phyloP scores from a whole-genome alignment of 2,888 invertebrate species.

The Cantharis flavilabris region DNA sequence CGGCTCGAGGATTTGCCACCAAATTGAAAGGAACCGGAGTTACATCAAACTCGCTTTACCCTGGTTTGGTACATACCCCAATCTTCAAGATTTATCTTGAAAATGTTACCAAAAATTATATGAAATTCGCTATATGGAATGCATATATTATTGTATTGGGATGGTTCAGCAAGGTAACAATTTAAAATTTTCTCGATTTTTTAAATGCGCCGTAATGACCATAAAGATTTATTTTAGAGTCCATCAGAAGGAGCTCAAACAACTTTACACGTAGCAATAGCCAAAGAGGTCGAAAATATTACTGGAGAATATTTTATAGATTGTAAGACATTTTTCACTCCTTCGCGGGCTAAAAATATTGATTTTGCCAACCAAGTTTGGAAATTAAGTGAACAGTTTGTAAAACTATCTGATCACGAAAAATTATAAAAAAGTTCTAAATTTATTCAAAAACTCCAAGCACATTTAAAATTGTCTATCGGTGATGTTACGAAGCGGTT shows the following conservation, averaged over 20 bases:
- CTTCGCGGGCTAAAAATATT: constrained; percentile 64
- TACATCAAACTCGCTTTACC: background rate
- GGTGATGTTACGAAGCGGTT: too few species aligned
- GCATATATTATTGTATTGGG: background rate
- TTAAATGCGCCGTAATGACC: background rate
- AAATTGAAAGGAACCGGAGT: background rate
- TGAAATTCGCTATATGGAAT: background rate
- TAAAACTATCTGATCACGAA: constrained; percentile 69
- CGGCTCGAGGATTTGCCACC: background rate
- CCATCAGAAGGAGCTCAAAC: background rate
- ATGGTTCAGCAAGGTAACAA: background rate
- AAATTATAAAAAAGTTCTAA: constrained; percentile 26
- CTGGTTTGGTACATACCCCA: background rate
- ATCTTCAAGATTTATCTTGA: background rate
- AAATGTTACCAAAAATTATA: background rate
- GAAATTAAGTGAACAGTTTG: constrained; percentile 78
- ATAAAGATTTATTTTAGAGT: background rate
- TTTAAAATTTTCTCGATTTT: background rate
- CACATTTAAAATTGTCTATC: too few species aligned
- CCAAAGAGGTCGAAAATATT: background rate
- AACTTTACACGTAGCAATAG: background rate
- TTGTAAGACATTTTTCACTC: constrained; percentile 61
- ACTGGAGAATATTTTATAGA: background rate
- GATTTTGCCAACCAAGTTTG: constrained; percentile 77
- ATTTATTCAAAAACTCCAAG: too few species aligned